Base-by-base conservation (phyloP, 2,888 invertebrate genomes). In the Drosophila picticornis region DNA sequence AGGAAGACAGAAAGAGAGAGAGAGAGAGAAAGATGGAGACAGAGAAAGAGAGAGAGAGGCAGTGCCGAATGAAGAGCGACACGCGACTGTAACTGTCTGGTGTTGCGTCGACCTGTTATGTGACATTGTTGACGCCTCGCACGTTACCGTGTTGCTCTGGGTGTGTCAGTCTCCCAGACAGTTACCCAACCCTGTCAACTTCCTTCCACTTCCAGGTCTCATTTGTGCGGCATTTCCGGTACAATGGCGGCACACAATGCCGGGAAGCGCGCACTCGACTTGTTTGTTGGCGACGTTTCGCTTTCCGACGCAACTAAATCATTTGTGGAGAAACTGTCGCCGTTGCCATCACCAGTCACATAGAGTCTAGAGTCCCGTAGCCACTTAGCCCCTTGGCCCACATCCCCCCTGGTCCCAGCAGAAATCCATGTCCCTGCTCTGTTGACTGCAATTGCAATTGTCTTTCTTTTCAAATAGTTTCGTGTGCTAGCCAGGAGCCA, bases 181-280 rank as follows among this genome's bases (percentile, higher is more conserved):
- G 59, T 32, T 31, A 34, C 43, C 32, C 55, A 50, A 53, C 62
- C 76, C 69, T 88, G 88, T 83, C 90, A 85, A 83, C 90, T 85
- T 90, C 90, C 86, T 90, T 77, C 90, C 86, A 85, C 81, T 88
- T 85, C 83, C 88, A 85, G 81, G 63, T 85, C 89, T 88, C 88
- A 88, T 90, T 88, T 85, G 88, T 85, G 86, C 73, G 81, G 90
- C 86, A 85, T 85, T 85, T 85, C 90, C 85, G 90, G 88, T 86
- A 90, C 84, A 85, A 83, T 83, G 73, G 75, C 81, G 75, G 63
- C 58, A 40, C 76, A 84, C 83, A 83, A 88, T 84, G 81, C 72
- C 75, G 75, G 84, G 51, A 70, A 66, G 69, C 75, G 69, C 75
- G 66, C 75, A 79, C 82, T 85, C 88, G 67, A 83, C 72, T 84